A percentile compares a stretch with the other conserved stretches of the same genome.
phyloP scores from a whole-genome alignment of 2,113 vertebrate species.

The Fregata magnificens region DNA sequence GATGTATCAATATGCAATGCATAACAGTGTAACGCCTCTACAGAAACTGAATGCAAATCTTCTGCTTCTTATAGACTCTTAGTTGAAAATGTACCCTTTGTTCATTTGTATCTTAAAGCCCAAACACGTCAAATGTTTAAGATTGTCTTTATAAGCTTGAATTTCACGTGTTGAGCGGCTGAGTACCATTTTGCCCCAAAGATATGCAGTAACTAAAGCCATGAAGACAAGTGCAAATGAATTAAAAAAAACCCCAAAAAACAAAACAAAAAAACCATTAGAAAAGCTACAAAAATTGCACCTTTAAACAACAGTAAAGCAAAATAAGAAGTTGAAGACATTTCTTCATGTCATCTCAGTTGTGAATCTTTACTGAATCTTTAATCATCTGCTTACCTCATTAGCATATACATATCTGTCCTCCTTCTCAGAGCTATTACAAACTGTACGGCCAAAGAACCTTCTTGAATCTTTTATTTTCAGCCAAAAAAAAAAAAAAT shows the following conservation, averaged over 20 bases:
- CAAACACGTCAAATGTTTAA: neutral
- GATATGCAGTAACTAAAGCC: neutral
- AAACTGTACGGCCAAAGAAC: neutral
- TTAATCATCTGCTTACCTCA: neutral
- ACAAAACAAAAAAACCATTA: too few species aligned
- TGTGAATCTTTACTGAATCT: neutral
- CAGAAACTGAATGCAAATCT: neutral
- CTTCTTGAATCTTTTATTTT: slow-evolving; percentile 16
- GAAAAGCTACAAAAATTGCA: neutral
- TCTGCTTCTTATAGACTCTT: neutral
- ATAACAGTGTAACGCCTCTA: neutral
- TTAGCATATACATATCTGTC: neutral
- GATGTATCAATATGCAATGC: fast-evolving
- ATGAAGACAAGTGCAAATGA: neutral
- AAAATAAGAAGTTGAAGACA: neutral
- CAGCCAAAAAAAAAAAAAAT: neutral
- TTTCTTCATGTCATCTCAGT: neutral
- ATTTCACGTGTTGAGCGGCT: neutral
- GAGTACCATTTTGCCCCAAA: neutral
- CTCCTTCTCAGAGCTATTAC: neutral
- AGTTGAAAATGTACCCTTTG: neutral
- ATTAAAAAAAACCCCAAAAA: neutral
- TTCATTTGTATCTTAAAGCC: neutral
- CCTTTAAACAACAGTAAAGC: neutral
- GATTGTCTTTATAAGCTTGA: neutral